Percentiles rank a stretch among this genome's conserved stretches.
Conservation (phyloP, 2,797 vertebrate species). For the Pantherophis alleghaniensis region DNA sequence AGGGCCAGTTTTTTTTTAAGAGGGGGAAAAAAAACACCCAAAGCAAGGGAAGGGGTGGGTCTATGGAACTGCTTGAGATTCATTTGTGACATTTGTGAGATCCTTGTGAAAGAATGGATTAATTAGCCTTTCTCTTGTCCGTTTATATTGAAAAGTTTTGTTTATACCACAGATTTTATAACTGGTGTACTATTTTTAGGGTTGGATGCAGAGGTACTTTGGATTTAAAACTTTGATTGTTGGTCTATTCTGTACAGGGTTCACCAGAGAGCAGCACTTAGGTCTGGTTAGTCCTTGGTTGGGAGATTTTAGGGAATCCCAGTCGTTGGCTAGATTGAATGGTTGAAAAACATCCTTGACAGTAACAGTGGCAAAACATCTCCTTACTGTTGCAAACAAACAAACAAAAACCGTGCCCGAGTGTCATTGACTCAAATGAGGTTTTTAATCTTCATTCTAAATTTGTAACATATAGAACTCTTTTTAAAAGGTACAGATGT, state of each 20-base stretch:
- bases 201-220: not conserved
- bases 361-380: not conserved
- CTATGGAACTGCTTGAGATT: not conserved
- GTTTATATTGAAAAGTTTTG: not conserved
- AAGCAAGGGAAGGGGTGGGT: not conserved
- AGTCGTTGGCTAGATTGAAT: not conserved
- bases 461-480: not conserved
- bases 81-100: not conserved
- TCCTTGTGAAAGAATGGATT: not conserved
- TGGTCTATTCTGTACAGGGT: not conserved
- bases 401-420: not conserved
- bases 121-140: not conserved
- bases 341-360: not conserved
- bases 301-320: not conserved
- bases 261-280: not conserved
- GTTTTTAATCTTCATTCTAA: not conserved
- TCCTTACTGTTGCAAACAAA: not conserved
- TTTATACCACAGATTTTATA: not conserved
- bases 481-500: not conserved
- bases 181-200: not conserved
- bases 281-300: not conserved
- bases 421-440: not conserved
- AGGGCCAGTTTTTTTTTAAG: not conserved
- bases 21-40: not conserved
- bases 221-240: not conserved